Evolutionary conservation across 2,797 vertebrate species (phyloP).

Genomic region (Gymnothorax reevesii): DNA sequence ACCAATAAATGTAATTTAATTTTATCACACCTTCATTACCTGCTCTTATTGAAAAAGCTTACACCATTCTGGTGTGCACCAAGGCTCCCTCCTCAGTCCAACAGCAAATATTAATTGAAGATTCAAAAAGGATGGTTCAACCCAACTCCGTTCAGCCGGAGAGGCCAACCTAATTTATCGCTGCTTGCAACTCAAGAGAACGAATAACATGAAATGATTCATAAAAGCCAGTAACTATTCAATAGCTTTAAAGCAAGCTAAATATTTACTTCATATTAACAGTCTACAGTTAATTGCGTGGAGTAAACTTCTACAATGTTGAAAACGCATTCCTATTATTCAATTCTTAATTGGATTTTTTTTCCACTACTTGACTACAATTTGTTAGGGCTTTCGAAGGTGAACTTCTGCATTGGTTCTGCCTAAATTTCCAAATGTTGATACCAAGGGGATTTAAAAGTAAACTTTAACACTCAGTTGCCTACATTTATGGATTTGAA

Average conservation of each 20-base stretch:
- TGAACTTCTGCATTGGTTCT: background rate
- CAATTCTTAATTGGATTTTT: background rate
- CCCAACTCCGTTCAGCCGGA: background rate
- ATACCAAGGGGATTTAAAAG: slow-evolving; percentile 42
- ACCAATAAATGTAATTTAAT: too few species aligned
- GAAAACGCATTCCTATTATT: background rate
- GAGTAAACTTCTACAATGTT: background rate
- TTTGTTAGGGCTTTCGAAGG: background rate
- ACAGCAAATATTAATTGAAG: background rate
- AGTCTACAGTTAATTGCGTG: background rate
- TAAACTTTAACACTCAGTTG: slow-evolving; percentile 44
- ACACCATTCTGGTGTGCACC: background rate
- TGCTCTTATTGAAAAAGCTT: background rate
- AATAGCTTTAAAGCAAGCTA: background rate
- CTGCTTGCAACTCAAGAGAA: background rate
- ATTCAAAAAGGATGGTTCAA: background rate
- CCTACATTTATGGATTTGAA: slow-evolving; percentile 48
- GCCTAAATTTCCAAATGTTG: slow-evolving; percentile 2
- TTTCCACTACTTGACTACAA: background rate
- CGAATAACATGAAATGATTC: background rate
- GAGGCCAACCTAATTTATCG: background rate
- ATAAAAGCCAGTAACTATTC: background rate
- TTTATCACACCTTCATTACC: too few species aligned
- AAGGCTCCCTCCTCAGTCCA: background rate
- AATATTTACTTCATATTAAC: background rate